Conservation (phyloP, 2,797 vertebrate species). For the Podarcis siculus region DNA sequence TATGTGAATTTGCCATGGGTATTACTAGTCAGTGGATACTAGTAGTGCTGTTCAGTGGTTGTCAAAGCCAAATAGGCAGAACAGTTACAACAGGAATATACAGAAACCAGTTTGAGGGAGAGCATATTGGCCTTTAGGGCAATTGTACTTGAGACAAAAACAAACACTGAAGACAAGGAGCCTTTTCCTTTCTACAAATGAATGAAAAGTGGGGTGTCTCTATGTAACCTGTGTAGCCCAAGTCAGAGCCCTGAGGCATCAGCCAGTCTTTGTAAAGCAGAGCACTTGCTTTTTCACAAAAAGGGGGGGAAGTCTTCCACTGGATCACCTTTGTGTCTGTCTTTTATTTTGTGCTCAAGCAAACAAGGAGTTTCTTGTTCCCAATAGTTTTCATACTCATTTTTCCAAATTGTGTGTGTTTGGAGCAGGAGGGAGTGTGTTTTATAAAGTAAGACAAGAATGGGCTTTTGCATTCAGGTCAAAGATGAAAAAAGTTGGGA, state of each 20-base stretch:
- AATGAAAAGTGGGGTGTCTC: background rate
- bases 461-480: background rate
- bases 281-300: too few relatives aligned
- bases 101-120: background rate
- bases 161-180: too few relatives aligned
- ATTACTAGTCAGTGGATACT: too few relatives aligned
- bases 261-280: background rate
- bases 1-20: background rate
- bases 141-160: background rate
- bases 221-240: background rate
- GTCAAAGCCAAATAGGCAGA: background rate
- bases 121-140: too few relatives aligned
- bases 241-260: background rate
- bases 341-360: background rate
- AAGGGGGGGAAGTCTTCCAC: too few relatives aligned
- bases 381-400: background rate
- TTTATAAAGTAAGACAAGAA: background rate
- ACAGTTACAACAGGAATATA: background rate
- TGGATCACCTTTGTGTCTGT: too few relatives aligned
- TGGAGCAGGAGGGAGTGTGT: too few relatives aligned
- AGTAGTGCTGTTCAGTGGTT: too few relatives aligned
- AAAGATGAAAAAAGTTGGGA: too few relatives aligned
- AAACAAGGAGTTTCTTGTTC: background rate
- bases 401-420: background rate
- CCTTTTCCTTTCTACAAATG: too few relatives aligned